Conservation (phyloP, 2,888 invertebrate species). For the Mythimna vitellina region DNA sequence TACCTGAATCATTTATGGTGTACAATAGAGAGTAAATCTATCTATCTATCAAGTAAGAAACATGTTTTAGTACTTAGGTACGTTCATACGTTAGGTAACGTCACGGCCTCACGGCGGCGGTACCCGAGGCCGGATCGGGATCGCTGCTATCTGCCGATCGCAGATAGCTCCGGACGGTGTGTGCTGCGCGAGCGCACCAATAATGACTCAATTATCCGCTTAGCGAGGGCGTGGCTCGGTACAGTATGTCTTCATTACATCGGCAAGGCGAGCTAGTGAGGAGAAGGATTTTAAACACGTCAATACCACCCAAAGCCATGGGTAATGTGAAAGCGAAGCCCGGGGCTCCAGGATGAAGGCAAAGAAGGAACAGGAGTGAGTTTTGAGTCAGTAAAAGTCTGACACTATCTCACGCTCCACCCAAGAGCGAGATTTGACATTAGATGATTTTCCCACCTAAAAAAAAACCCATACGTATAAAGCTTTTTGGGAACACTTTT, state of each 20-base stretch:
- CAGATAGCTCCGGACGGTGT: conserved; percentile 74
- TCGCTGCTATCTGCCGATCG: conserved; percentile 79
- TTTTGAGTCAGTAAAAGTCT: too few species aligned
- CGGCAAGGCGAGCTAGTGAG: conserved; percentile 66
- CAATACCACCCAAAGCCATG: too few species aligned
- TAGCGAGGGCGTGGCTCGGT: conserved; percentile 85
- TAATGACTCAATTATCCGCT: conserved; percentile 91
- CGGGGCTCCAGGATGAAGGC: too few species aligned
- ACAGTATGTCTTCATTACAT: conserved; percentile 89
- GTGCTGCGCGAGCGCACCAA: conserved; percentile 86
- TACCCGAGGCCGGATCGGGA: conserved; percentile 78
- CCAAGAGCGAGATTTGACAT: too few species aligned
- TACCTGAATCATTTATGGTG: too few species aligned
- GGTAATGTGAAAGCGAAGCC: too few species aligned
- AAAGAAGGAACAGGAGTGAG: too few species aligned
- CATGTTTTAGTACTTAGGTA: conserved; percentile 21
- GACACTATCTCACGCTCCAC: too few species aligned
- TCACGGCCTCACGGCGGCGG: conserved; percentile 50
- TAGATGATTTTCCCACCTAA: too few species aligned
- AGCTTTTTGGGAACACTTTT: too few species aligned
- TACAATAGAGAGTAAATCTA: conserved; percentile 2
- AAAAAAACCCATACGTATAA: too few species aligned
- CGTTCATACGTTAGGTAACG: conserved; percentile 32
- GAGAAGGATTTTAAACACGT: conserved; percentile 52
- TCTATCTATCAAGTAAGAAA: conserved; percentile 6